These are phyloP conservation scores for Camponotus pennsylvanicus DNA, from an alignment of 1,140 invertebrate genomes.

Conservation along the genomic window DNA sequence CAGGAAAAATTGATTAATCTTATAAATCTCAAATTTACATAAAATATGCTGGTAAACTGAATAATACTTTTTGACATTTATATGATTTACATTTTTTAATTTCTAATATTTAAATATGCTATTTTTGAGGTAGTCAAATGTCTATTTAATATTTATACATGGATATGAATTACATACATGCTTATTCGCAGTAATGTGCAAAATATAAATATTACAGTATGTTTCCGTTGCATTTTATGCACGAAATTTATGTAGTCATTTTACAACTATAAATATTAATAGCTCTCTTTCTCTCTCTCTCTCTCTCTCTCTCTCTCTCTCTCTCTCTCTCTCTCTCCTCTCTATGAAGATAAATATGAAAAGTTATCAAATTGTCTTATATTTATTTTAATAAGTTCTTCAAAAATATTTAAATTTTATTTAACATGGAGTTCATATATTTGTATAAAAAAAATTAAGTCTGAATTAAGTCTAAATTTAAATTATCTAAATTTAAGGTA, in stretches of 20 bases:
- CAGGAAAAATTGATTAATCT: no score
- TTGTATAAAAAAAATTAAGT: no score
- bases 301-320: no score
- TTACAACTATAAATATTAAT: constrained; percentile 26
- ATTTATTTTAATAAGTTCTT: background rate
- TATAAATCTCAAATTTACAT: background rate
- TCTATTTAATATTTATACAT: background rate
- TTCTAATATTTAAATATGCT: background rate
- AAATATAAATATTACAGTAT: constrained; percentile 28
- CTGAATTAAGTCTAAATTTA: background rate
- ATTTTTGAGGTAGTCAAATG: background rate
- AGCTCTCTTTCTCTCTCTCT: background rate
- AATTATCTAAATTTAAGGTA: background rate
- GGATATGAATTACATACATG: background rate
- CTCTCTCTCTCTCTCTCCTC: no score
- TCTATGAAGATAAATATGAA: background rate
- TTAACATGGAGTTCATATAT: background rate
- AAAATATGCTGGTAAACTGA: background rate
- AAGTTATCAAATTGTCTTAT: background rate
- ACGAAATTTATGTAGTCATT: constrained; percentile 19
- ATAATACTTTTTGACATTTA: background rate
- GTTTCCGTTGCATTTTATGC: background rate
- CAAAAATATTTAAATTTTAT: background rate
- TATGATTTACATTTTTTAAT: background rate
- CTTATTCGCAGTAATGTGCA: background rate